phyloP scores from a whole-genome alignment of 2,113 vertebrate species.

The Eulemur rufifrons region DNA sequence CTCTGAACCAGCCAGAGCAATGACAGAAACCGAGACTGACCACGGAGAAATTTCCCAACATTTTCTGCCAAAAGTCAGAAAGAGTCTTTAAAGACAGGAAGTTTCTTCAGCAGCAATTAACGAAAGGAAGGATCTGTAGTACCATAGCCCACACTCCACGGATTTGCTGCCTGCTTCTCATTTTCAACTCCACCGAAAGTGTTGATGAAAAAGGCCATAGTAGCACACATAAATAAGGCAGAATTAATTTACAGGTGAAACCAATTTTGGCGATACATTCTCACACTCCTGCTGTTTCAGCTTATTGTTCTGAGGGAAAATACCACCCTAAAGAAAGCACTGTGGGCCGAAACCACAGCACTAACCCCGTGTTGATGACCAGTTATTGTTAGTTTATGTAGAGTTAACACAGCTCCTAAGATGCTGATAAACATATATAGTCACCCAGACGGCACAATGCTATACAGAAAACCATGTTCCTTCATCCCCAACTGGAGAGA shows the following conservation, averaged over 20 bases:
- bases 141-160: background rate
- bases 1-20: background rate
- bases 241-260: background rate
- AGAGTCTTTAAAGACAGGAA: background rate
- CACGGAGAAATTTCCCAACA: background rate
- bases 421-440: background rate
- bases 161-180: background rate
- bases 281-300: background rate
- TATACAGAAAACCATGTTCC: background rate
- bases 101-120: constrained; percentile 4
- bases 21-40: background rate
- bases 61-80: background rate
- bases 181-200: constrained; percentile 5
- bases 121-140: background rate
- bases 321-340: background rate
- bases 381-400: background rate
- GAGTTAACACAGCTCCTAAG: background rate
- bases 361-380: background rate
- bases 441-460: background rate
- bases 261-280: background rate
- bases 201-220: constrained; percentile 15
- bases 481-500: background rate
- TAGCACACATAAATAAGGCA: background rate
- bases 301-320: constrained; percentile 14
- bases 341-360: background rate